phyloP scores from a whole-genome alignment of 2,888 invertebrate genomes.

The Lamellibrachia satsuma region DNA sequence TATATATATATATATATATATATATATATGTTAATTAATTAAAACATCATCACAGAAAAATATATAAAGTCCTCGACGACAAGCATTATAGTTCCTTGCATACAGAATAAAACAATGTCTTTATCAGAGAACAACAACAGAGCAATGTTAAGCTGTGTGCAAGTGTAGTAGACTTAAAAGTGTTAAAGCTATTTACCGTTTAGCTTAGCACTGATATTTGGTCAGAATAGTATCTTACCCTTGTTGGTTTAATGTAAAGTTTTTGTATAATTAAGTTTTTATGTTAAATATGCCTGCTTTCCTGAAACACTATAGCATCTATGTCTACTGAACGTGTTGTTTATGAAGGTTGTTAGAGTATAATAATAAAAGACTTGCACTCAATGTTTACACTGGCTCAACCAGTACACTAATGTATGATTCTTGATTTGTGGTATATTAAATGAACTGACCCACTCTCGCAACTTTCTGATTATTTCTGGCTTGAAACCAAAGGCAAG shows the following conservation, averaged over 20 bases:
- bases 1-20: too few relatives aligned
- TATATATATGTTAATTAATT: too few relatives aligned
- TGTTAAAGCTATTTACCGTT: neutral
- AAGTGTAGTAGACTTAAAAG: neutral
- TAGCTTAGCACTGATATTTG: neutral
- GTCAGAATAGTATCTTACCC: neutral
- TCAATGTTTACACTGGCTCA: neutral
- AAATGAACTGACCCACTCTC: neutral
- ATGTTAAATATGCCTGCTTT: neutral
- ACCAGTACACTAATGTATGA: neutral
- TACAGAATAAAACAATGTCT: too few relatives aligned
- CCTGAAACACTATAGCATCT: neutral
- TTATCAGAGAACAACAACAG: too few relatives aligned
- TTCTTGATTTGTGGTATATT: neutral
- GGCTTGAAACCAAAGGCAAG: neutral
- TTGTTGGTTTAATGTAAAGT: too few relatives aligned
- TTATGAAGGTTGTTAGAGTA: neutral
- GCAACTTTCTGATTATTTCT: neutral
- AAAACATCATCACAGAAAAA: too few relatives aligned
- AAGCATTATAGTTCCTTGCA: too few relatives aligned
- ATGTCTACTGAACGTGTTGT: neutral
- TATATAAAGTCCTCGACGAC: too few relatives aligned
- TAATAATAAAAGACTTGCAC: neutral
- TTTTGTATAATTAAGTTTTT: neutral
- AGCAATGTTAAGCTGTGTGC: too few relatives aligned